phyloP scores from a whole-genome alignment of 1,140 invertebrate species.

The Ostrea denselamellosa region DNA sequence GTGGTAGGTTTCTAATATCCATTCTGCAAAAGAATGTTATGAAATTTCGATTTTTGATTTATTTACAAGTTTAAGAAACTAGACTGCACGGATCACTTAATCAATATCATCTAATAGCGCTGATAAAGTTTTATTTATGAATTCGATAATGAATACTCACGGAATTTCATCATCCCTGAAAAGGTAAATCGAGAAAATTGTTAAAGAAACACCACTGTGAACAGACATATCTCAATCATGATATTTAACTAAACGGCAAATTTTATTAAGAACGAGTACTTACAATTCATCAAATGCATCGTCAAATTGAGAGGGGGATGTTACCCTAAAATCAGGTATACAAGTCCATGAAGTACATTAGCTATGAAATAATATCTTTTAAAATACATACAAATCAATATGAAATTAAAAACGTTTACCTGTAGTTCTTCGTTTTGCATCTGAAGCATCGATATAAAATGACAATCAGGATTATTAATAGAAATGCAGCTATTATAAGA shows the following conservation, averaged over 20 bases:
- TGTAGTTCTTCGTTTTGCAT: background rate
- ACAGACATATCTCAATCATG: too few relatives aligned
- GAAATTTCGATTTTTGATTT: too few relatives aligned
- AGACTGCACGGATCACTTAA: too few relatives aligned
- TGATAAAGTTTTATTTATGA: too few relatives aligned
- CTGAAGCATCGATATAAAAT: background rate
- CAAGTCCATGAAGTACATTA: background rate
- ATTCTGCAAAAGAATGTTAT: background rate
- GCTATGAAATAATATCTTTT: too few relatives aligned
- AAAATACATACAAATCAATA: background rate
- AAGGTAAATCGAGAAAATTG: background rate
- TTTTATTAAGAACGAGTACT: background rate
- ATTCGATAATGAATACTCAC: background rate
- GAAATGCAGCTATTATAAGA: background rate
- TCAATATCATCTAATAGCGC: too few relatives aligned
- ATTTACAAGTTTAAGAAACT: too few relatives aligned
- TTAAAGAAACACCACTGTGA: too few relatives aligned
- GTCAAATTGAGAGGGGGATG: background rate
- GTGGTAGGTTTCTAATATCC: background rate
- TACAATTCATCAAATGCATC: background rate
- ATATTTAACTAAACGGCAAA: background rate
- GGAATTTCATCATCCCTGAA: background rate
- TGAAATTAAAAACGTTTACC: background rate
- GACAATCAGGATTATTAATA: background rate
- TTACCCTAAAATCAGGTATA: background rate